Percentiles rank a stretch among this genome's conserved stretches.
Conservation (phyloP, 2,113 vertebrate species). For the Lasiurus cinereus region DNA sequence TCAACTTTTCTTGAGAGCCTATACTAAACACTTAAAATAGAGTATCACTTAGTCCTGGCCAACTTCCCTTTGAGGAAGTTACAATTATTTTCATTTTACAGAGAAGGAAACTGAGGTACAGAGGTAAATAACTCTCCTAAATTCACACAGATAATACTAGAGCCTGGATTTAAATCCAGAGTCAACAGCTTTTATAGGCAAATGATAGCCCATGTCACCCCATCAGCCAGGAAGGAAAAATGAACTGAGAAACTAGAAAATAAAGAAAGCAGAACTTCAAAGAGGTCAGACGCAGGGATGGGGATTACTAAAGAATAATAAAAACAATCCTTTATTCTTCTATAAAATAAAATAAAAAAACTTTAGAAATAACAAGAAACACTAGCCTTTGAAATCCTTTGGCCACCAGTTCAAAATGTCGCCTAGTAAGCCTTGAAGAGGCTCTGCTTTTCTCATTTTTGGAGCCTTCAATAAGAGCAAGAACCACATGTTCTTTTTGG, state of each 20-base stretch:
- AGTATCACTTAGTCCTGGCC: not conserved
- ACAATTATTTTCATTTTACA: slow-evolving; percentile 23
- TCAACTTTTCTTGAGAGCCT: slow-evolving; percentile 32
- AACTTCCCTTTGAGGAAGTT: not conserved
- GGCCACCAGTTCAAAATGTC: slow-evolving; percentile 51
- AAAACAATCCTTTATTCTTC: slow-evolving; percentile 66
- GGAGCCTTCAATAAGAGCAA: slow-evolving; percentile 25
- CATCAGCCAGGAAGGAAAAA: slow-evolving; percentile 63
- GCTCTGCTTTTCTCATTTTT: slow-evolving; percentile 51
- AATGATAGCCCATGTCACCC: not conserved
- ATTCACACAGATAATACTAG: not conserved
- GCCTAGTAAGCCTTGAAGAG: slow-evolving; percentile 16
- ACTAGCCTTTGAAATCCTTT: slow-evolving; percentile 56
- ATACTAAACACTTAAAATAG: not conserved
- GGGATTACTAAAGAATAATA: slow-evolving; percentile 68
- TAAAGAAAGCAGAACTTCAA: slow-evolving; percentile 75
- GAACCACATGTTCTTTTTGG: slow-evolving; percentile 64
- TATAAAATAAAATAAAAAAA: slow-evolving; percentile 49
- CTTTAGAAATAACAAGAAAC: slow-evolving; percentile 68
- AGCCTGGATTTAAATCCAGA: slow-evolving; percentile 18
- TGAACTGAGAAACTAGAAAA: slow-evolving; percentile 71
- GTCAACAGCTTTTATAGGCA: not conserved
- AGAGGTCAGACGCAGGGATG: slow-evolving; percentile 56
- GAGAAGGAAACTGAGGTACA: slow-evolving; percentile 42
- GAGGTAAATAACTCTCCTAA: not conserved